Evolutionary conservation across 2,113 vertebrate genomes (phyloP).

Genomic region (Cynocephalus volans): DNA sequence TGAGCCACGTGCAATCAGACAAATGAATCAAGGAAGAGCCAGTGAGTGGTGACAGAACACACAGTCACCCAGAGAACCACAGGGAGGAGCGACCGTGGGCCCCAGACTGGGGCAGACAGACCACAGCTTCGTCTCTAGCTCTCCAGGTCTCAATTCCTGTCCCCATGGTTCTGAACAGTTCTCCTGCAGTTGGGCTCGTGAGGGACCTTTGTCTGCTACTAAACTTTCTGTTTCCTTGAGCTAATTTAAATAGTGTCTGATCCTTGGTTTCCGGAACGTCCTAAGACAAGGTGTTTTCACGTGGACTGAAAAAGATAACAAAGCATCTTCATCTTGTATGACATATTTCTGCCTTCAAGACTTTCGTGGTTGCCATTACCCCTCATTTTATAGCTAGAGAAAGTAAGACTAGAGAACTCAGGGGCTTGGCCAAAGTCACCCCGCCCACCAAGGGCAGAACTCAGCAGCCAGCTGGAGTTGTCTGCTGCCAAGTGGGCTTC

Average conservation of each 20-base stretch:
- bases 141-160: background rate
- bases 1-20: background rate
- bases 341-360: slow-evolving; percentile 33
- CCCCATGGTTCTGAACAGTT: background rate
- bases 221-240: slow-evolving; percentile 27
- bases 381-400: slow-evolving; percentile 28
- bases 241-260: slow-evolving; percentile 31
- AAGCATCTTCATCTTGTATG: background rate
- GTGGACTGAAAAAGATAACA: background rate
- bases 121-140: background rate
- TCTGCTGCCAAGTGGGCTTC: slow-evolving; percentile 22
- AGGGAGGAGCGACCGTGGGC: background rate
- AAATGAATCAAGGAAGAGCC: slow-evolving; percentile 14
- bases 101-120: background rate
- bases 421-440: slow-evolving; percentile 66
- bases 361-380: background rate
- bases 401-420: slow-evolving; percentile 39
- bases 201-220: background rate
- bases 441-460: slow-evolving; percentile 37
- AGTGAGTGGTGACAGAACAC: background rate
- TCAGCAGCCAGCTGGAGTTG: background rate
- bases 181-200: background rate
- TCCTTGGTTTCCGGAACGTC: slow-evolving; percentile 31
- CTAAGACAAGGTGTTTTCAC: slow-evolving; percentile 46
- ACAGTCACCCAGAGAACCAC: background rate